Evolutionary conservation across 2,113 vertebrate species (phyloP), one percentile per base, ranked within the genome.

Genomic region (Rana temporaria): DNA sequence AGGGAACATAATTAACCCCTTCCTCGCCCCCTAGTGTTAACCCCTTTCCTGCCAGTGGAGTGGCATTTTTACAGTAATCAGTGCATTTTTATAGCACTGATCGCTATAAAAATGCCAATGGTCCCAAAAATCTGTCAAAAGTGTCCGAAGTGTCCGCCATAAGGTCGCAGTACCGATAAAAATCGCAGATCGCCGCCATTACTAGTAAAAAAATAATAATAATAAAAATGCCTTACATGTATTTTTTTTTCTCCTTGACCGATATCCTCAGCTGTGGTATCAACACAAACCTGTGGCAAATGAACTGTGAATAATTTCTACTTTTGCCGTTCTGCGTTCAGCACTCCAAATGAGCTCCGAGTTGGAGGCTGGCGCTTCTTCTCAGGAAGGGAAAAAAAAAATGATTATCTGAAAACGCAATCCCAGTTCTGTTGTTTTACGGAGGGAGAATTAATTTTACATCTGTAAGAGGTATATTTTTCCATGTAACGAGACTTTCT

Each of bases 401-500:
- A 62, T 75, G 56, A 75, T 75, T 75, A 75, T 32, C 72, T 42
- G 30, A 2, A 34, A 75, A 38, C 15, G 62, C 72, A 75, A 75
- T 75, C 19, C 56, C 72, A 56, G 62, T 32, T 55, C 62, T 68
- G 32, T 22, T 42, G 64, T 68, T 68, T 69, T 68, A 24, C 19
- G 32, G 53, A 57, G 48, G 56, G 53, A 79, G 64, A 68, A 79
- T 79, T 67, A 68, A 79, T 68, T 59, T 79, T 68, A 68, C 64
- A 59, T 69, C 53, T 79, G 77, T 68, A 79, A 79, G 64, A 77
- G 63, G 64, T 68, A 69, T 79, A 57, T 68, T 79, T 67, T 79
- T 79, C 64, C 65, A 69, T 79, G 77, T 79, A 68, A 66, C 76
- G 52, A 66, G 76, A 67, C 76, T 78, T 78, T 75, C 56, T 60